phyloP scores from a whole-genome alignment of 2,797 vertebrate species.

The Saguinus oedipus region DNA sequence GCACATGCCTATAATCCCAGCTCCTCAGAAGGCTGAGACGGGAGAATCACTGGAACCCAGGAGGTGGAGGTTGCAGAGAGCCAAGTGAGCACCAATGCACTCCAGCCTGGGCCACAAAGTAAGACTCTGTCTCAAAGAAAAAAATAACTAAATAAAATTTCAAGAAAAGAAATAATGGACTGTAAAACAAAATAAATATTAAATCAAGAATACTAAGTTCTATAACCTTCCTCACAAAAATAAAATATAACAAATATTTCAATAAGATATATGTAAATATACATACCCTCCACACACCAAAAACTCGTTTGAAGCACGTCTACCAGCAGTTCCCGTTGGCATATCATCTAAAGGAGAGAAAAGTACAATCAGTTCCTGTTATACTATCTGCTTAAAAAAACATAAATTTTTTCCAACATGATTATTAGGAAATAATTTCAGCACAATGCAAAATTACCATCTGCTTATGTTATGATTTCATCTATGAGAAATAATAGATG shows the following conservation, averaged over 20 bases:
- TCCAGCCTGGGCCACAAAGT: neutral
- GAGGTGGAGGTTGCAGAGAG: neutral
- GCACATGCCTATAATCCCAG: neutral
- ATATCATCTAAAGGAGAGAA: slow-evolving; percentile 89
- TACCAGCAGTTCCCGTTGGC: slow-evolving; percentile 88
- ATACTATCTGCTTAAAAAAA: neutral
- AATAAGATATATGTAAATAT: slow-evolving; percentile 81
- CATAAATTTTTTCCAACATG: neutral
- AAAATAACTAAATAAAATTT: too few relatives aligned
- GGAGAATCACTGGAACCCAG: neutral
- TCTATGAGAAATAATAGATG: neutral
- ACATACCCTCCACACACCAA: slow-evolving; percentile 96
- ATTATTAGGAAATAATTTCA: neutral
- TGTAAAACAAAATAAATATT: slow-evolving; percentile 42
- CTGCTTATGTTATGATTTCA: neutral
- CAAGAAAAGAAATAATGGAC: neutral
- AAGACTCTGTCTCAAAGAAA: neutral
- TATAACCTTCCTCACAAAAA: slow-evolving; percentile 52
- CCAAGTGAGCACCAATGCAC: neutral
- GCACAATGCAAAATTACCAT: neutral
- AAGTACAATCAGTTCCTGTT: neutral
- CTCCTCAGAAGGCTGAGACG: neutral
- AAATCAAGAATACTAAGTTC: slow-evolving; percentile 47
- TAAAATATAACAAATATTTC: slow-evolving; percentile 59
- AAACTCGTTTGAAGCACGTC: slow-evolving; percentile 93